phyloP scores from a whole-genome alignment of 2,113 vertebrate species.

The Anhinga rufa region DNA sequence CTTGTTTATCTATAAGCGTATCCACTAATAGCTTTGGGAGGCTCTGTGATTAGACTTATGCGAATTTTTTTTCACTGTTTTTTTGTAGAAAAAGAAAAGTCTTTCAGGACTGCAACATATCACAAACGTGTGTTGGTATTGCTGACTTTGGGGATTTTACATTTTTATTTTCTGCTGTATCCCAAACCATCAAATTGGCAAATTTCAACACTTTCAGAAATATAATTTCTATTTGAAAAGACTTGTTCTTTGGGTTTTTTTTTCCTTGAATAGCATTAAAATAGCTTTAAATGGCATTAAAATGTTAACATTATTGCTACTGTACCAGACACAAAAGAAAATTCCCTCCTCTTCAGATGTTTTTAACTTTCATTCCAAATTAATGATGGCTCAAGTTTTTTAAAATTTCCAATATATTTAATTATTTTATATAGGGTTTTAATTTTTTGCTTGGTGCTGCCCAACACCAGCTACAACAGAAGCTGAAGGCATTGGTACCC shows the following conservation, averaged over 20 bases:
- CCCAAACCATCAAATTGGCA: neutral
- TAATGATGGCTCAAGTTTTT: neutral
- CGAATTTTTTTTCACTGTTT: neutral
- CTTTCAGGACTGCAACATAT: neutral
- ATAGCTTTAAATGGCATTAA: neutral
- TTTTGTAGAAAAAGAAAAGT: neutral
- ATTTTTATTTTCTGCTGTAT: neutral
- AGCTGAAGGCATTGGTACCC: neutral
- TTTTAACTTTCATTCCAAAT: neutral
- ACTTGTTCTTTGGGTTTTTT: neutral
- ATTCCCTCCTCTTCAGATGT: neutral
- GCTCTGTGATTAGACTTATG: neutral
- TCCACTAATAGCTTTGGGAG: constrained; percentile 38
- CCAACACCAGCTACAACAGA: neutral
- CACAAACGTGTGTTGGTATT: neutral
- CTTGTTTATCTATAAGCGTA: constrained; percentile 40
- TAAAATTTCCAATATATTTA: neutral
- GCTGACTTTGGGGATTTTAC: neutral
- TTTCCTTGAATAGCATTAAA: neutral
- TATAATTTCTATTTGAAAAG: neutral
- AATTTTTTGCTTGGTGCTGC: neutral
- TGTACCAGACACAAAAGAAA: neutral
- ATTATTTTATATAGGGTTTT: neutral
- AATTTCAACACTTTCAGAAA: neutral
- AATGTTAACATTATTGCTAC: neutral